These are phyloP conservation scores for Nesoenas mayeri DNA, from an alignment of 2,113 vertebrate genomes.

Conservation along the genomic window DNA sequence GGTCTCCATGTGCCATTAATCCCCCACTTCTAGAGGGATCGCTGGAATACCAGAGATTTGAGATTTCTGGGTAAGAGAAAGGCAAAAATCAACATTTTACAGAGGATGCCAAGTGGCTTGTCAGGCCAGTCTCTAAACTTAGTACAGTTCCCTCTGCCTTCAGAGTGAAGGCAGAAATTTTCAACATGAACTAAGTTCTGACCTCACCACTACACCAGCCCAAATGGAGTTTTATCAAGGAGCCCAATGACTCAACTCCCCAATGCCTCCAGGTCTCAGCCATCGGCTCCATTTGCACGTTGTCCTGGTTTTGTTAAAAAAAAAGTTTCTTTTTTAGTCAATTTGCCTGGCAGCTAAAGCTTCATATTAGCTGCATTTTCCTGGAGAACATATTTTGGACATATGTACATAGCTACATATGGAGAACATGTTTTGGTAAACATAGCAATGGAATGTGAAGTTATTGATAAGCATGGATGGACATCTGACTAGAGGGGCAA, in stretches of 20 bases:
- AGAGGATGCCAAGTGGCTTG: not conserved
- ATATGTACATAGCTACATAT: too few species aligned
- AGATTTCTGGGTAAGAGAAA: not conserved
- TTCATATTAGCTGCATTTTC: too few species aligned
- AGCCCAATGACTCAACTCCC: not conserved
- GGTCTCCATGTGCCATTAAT: not conserved
- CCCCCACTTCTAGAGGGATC: not conserved
- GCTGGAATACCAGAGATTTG: not conserved
- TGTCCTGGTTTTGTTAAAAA: too few species aligned
- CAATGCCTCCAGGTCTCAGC: not conserved
- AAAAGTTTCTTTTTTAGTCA: too few species aligned
- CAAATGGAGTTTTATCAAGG: not conserved
- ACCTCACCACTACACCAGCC: not conserved
- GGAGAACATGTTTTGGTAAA: too few species aligned
- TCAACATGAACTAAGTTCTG: not conserved
- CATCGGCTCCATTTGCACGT: not conserved
- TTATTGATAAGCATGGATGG: too few species aligned
- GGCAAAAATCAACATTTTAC: not conserved
- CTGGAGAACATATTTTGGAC: too few species aligned
- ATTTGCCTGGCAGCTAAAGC: too few species aligned
- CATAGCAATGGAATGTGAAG: too few species aligned
- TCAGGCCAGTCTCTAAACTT: not conserved
- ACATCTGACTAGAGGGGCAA: too few species aligned
- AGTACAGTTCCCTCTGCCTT: not conserved
- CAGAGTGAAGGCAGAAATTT: not conserved